Evolutionary conservation across 2,113 vertebrate species (phyloP), one percentile per base, ranked within the genome.

Genomic region (Chaetorhynchus papuensis): DNA sequence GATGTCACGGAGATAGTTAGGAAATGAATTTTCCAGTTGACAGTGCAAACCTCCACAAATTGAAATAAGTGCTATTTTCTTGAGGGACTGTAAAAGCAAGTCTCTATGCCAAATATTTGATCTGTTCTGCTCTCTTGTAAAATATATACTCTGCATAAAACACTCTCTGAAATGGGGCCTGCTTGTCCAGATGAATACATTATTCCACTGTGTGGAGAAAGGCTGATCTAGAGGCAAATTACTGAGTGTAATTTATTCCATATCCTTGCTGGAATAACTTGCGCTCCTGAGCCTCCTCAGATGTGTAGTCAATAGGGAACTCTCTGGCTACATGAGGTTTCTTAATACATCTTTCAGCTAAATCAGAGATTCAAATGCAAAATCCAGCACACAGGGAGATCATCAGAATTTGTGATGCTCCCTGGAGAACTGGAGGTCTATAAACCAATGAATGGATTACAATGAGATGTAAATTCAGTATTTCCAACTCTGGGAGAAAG

Each of bases 381-480:
- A 93, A 95, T 95, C 85, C 79, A 77, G 64, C 87, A 97, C 83
- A 92, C 79, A 82, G 94, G 94, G 96, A 84, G 70, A 92, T 83
- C 61, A 80, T 95, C 90, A 90, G 90, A 97, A 88, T 94, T 76
- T 96, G 28, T 88, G 89, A 56, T 95, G 83, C 31, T 97, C 96
- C 87, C 95, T 88, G 47, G 87, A 96, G 96, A 95, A 60, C 37
- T 10, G 27, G 33, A 94, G 89, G 93, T 96, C 93, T 93, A 83
- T 94, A 92, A 97, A 96, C 88, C 95, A 96, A 95, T 90, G 92
- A 97, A 96, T 77, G 95, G 97, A 97, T 97, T 95, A 93, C 93
- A 93, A 39, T 65, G 81, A 94, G 81, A 93, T 91, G 82, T 77
- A 82, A 64, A 85, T 88, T 83, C 53, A n/a, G 57, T 92, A 65